A percentile compares a stretch with the other conserved stretches of the same genome.
These are phyloP conservation scores for Picathartes gymnocephalus DNA, from an alignment of 2,113 vertebrate species.

Conservation along the genomic window DNA sequence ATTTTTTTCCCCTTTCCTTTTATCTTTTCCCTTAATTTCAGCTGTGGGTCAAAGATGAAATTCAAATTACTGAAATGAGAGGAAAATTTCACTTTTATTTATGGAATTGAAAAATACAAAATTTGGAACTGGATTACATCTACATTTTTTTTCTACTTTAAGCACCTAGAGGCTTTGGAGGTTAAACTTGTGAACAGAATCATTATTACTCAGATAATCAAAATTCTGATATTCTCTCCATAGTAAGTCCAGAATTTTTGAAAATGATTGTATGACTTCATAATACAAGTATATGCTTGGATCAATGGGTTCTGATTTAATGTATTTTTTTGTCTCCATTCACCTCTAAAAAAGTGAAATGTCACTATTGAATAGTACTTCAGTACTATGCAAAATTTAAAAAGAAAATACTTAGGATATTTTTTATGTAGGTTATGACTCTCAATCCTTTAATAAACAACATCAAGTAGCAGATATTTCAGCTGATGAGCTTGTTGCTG, in stretches of 20 bases:
- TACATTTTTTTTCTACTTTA: background rate
- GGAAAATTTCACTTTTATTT: background rate
- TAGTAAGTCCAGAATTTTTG: background rate
- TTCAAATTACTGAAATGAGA: background rate
- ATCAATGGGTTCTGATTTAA: background rate
- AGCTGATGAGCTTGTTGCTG: background rate
- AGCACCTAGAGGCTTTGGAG: background rate
- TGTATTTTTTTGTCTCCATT: background rate
- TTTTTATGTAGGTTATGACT: background rate
- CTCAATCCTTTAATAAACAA: background rate
- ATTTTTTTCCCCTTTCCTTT: background rate
- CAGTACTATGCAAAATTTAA: background rate
- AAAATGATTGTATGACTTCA: background rate
- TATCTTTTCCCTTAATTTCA: background rate
- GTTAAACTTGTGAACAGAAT: background rate
- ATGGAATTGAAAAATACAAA: background rate
- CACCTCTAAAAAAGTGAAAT: background rate
- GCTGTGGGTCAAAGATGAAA: background rate
- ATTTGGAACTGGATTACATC: background rate
- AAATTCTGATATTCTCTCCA: background rate
- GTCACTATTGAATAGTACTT: background rate
- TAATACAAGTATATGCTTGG: accelerated
- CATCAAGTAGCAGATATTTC: background rate
- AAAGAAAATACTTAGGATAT: background rate
- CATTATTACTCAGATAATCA: background rate